These are phyloP conservation scores for Leptinotarsa texana DNA, from an alignment of 1,140 invertebrate genomes.

Conservation along the genomic window DNA sequence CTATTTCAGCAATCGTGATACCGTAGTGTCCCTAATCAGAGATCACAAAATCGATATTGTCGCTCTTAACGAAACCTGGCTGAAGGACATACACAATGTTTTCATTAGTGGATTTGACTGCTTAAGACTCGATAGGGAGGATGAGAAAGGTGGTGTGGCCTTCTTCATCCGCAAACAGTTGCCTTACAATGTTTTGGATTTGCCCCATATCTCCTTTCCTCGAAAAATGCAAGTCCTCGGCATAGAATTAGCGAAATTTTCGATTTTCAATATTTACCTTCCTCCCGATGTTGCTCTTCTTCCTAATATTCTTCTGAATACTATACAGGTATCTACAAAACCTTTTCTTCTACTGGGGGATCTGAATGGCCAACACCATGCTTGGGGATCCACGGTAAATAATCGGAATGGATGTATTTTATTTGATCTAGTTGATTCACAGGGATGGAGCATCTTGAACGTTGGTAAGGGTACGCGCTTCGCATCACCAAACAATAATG, in stretches of 20 bases:
- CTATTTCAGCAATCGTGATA: slow-evolving; percentile 9
- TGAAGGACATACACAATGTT: slow-evolving; percentile 10
- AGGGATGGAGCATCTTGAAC: not conserved
- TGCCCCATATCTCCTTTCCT: too few relatives aligned
- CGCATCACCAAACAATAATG: not conserved
- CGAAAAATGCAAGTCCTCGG: not conserved
- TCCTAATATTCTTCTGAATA: not conserved
- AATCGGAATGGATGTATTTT: slow-evolving; percentile 3
- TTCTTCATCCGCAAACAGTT: not conserved
- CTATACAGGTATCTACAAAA: not conserved
- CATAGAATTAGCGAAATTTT: not conserved
- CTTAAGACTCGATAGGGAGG: slow-evolving; percentile 15
- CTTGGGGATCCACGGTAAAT: not conserved
- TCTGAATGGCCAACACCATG: slow-evolving; percentile 10
- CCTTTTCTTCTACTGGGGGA: slow-evolving; percentile 9
- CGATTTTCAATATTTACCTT: slow-evolving; percentile 1
- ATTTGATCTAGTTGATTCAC: not conserved
- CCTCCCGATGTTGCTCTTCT: not conserved
- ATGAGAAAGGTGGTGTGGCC: slow-evolving; percentile 23
- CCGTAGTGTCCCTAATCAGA: slow-evolving; percentile 4
- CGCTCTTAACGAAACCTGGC: slow-evolving; percentile 24
- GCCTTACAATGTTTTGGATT: too few relatives aligned
- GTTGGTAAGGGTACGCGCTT: not conserved
- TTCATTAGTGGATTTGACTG: not conserved
- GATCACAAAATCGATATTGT: slow-evolving; percentile 17